Conservation (phyloP, 2,797 vertebrate genomes). For the Betta splendens region DNA sequence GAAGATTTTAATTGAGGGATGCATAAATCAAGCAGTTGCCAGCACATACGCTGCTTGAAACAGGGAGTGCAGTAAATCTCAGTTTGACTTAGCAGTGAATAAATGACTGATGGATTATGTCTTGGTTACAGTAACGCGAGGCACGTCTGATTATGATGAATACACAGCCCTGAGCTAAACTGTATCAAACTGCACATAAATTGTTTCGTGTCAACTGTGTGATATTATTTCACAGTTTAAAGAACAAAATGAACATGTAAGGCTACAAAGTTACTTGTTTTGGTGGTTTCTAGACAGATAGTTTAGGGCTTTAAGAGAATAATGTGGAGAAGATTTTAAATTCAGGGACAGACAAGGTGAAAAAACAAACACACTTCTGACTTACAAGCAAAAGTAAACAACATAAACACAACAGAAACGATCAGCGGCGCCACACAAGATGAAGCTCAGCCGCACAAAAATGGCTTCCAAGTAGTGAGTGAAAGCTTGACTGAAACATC, state of each 20-base stretch:
- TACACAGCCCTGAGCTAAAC: constrained; percentile 39
- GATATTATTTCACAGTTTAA: neutral
- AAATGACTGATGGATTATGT: constrained; percentile 51
- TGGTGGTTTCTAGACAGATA: no score
- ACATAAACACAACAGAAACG: no score
- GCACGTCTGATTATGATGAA: constrained; percentile 56
- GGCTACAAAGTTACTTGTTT: no score
- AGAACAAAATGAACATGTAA: neutral
- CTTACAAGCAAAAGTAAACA: no score
- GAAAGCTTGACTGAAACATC: no score
- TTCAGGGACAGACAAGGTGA: no score
- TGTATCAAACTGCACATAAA: constrained; percentile 37
- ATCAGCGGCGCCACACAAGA: no score
- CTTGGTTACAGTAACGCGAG: constrained; percentile 47
- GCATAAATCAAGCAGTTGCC: constrained; percentile 68
- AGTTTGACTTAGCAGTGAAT: constrained; percentile 44
- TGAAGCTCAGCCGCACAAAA: no score
- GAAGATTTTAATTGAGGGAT: constrained; percentile 57
- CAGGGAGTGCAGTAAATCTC: constrained; percentile 56
- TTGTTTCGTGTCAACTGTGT: constrained; percentile 10
- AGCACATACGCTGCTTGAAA: constrained; percentile 34
- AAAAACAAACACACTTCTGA: no score
- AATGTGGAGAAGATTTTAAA: no score
- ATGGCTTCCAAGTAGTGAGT: no score
- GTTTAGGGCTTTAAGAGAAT: no score